A percentile compares a stretch with the other conserved stretches of the same genome.
phyloP scores from a whole-genome alignment of 2,797 vertebrate species.

The Neostethus bicornis region DNA sequence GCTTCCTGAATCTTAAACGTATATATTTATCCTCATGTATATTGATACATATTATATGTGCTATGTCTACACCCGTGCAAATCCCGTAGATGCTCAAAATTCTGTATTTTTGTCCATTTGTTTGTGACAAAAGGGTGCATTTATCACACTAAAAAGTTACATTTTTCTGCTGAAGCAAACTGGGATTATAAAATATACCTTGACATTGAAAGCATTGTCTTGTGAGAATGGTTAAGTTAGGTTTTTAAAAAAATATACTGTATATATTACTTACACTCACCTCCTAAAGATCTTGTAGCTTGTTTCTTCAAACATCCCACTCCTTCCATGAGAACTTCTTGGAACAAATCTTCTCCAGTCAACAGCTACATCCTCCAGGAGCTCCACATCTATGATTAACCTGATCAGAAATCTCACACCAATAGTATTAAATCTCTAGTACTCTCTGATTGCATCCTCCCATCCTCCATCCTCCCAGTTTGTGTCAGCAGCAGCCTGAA shows the following conservation, averaged over 20 bases:
- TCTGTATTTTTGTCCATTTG: not conserved
- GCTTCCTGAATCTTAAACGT: too few species aligned
- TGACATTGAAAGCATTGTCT: conserved; percentile 9
- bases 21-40: too few species aligned
- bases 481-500: conserved; percentile 10
- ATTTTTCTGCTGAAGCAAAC: not conserved
- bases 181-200: conserved; percentile 4
- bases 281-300: conserved; percentile 11
- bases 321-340: conserved; percentile 23
- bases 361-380: not conserved
- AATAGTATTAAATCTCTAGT: conserved; percentile 38
- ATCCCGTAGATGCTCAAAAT: too few species aligned
- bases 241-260: not conserved
- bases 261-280: conserved; percentile 24
- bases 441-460: conserved; percentile 36
- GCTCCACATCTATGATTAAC: conserved; percentile 3
- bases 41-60: too few species aligned
- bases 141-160: not conserved
- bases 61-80: too few species aligned
- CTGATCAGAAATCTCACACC: conserved; percentile 18
- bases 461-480: conserved; percentile 52
- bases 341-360: conserved; percentile 18
- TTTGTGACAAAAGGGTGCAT: conserved; percentile 3
- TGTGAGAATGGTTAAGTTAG: not conserved
- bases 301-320: conserved; percentile 21